These are phyloP conservation scores for Sinelater perroti DNA, from an alignment of 2,888 invertebrate species.

Conservation along the genomic window DNA sequence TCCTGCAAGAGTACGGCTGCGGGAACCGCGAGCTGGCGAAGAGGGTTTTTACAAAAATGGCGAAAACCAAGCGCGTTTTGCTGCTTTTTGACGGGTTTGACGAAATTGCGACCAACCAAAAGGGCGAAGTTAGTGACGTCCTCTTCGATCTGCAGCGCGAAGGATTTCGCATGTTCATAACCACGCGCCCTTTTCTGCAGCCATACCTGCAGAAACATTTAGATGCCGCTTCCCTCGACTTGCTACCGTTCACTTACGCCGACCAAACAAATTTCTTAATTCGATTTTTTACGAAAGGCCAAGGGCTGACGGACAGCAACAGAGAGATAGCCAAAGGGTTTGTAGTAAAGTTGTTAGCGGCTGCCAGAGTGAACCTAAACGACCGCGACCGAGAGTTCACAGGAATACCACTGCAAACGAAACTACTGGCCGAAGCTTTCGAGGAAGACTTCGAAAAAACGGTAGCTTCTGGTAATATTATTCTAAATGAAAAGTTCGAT, in stretches of 20 bases:
- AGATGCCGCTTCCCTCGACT: neutral
- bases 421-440: conserved; percentile 14
- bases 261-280: neutral
- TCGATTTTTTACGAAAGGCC: neutral
- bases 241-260: neutral
- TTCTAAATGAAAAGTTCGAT: conserved; percentile 16
- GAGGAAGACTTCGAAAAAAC: neutral
- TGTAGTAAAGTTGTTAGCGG: neutral
- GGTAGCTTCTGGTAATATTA: neutral
- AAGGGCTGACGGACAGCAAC: too few relatives aligned
- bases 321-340: too few relatives aligned
- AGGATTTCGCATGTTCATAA: conserved; percentile 11
- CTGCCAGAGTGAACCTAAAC: neutral
- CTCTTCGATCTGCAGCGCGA: neutral
- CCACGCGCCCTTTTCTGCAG: conserved; percentile 12
- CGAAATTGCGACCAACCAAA: conserved; percentile 5
- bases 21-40: neutral
- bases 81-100: conserved; percentile 21
- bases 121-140: conserved; percentile 7
- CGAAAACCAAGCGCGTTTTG: conserved; percentile 4
- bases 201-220: neutral
- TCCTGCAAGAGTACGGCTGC: neutral
- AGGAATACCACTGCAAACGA: conserved; percentile 10
- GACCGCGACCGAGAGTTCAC: conserved; percentile 7
- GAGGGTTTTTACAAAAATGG: conserved; percentile 1